Percentiles rank a stretch among this genome's conserved stretches.
Conservation (phyloP, 2,888 invertebrate species). For the Conomelus anceps region DNA sequence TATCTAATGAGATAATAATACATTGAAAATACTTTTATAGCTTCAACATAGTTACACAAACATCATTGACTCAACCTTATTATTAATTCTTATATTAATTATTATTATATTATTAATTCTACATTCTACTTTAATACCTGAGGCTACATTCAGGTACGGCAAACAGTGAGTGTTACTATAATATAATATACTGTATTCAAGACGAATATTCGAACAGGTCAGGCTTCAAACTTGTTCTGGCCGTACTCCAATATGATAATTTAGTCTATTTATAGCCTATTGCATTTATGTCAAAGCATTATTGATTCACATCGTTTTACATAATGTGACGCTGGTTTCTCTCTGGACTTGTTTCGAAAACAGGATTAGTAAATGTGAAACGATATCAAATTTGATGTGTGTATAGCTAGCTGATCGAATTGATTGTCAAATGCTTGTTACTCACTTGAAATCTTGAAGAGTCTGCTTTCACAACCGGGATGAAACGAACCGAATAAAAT, state of each 20-base stretch:
- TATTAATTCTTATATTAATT: too few species aligned
- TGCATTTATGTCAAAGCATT: not conserved
- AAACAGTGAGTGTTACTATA: too few species aligned
- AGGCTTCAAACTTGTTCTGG: not conserved
- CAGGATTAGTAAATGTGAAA: not conserved
- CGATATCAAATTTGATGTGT: not conserved
- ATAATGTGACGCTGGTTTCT: not conserved
- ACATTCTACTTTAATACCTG: too few species aligned
- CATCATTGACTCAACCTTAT: too few species aligned
- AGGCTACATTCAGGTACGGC: not conserved
- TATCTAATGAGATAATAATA: too few species aligned
- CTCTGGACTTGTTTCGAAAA: not conserved
- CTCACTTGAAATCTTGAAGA: not conserved
- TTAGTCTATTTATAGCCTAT: not conserved
- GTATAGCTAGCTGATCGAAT: not conserved
- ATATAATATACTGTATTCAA: too few species aligned
- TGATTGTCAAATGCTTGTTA: not conserved
- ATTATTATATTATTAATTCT: too few species aligned
- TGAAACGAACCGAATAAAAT: too few species aligned
- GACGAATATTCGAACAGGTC: not conserved
- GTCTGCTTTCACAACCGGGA: not conserved
- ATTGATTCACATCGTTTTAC: not conserved
- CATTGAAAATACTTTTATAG: too few species aligned
- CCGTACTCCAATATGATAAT: not conserved
- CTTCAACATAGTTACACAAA: too few species aligned